Percentiles rank a stretch among this genome's conserved stretches.
phyloP scores from a whole-genome alignment of 1,140 invertebrate species.

The Penaeus indicus region DNA sequence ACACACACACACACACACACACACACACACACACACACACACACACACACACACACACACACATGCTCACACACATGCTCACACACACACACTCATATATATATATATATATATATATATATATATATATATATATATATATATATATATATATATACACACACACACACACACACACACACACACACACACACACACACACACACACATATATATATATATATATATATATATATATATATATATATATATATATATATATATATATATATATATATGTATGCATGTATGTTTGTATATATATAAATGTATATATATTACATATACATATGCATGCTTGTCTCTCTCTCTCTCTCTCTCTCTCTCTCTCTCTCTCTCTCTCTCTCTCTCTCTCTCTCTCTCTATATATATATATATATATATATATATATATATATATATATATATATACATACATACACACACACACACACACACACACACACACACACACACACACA shows the following conservation, averaged over 20 bases:
- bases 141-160: not conserved
- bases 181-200: not conserved
- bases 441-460: too few species aligned
- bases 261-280: conserved; percentile 16
- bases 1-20: too few species aligned
- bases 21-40: too few species aligned
- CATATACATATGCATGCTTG: conserved; percentile 1
- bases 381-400: too few species aligned
- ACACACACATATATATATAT: not conserved
- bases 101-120: not conserved
- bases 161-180: not conserved
- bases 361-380: not conserved
- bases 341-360: too few species aligned
- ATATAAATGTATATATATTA: not conserved
- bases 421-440: not conserved
- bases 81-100: not conserved
- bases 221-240: conserved; percentile 12
- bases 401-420: not conserved
- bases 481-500: not conserved
- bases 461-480: not conserved
- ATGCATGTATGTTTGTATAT: not conserved
- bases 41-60: too few species aligned
- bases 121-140: too few species aligned
- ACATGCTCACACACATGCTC: too few species aligned
- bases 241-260: conserved; percentile 26